Evolutionary conservation across 2,113 vertebrate species (phyloP), one percentile per base, ranked within the genome.

Genomic region (Mustela lutreola): DNA sequence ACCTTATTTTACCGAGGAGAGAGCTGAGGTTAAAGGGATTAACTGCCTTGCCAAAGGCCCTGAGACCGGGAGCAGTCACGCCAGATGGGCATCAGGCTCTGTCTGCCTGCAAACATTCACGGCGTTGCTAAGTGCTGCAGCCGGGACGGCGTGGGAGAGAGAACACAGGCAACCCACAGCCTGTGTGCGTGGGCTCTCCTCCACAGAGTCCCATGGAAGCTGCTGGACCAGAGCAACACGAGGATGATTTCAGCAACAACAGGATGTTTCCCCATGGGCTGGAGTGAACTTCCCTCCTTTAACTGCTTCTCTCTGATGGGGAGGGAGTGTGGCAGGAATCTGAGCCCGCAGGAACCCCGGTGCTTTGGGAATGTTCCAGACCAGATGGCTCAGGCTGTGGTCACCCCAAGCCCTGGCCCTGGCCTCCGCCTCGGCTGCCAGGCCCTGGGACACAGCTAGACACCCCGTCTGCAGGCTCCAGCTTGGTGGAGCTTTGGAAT

Each of bases 361-460:
- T 8, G 21, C 48, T 45, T 48, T 76, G 70, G 84, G 93, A 45
- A 67, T 75, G 33, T 62, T 71, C 42, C 5, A 10, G 79, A 45
- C 11, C 48, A 95, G 94, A 97, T 80, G 92, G 97, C 97, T 53
- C 98, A 98, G 96, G 92, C 94, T 95, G 89, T 97, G 97, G 93
- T 97, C 95, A 95, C 95, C 82, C 95, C 33, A 95, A 97, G 87
- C 89, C 1, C n/a, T 76, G 45, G 81, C 90, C 96, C 2, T 75
- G 79, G 97, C 98, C 96, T 95, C 81, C 80, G 97, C 95, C 80
- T 96, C 87, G 70, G 85, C 1, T 1, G 65, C 95, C 88, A 98
- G 97, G 90, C 83, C 86, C 14, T 39, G 94, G 96, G 89, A 98
- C 95, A 81, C 65, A 94, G 97, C 10, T 7, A 73, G 36, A 94